phyloP scores from a whole-genome alignment of 2,113 vertebrate species.

The Mustela lutreola region DNA sequence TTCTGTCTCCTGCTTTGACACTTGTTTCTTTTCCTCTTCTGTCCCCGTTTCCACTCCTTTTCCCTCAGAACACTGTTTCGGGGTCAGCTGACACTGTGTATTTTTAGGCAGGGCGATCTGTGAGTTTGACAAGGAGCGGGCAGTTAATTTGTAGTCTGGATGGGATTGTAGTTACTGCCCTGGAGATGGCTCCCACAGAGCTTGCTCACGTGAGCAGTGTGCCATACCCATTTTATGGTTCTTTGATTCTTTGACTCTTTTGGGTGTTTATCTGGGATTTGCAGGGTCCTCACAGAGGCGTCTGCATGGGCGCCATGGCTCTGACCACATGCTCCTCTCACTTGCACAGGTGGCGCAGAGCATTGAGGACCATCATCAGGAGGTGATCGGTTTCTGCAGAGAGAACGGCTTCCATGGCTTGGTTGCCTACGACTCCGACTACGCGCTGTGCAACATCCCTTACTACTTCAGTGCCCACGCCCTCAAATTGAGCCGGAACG shows the following conservation, averaged over 20 bases:
- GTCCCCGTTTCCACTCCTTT: not conserved
- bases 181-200: not conserved
- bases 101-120: slow-evolving; percentile 44
- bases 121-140: not conserved
- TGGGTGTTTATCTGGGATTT: not conserved
- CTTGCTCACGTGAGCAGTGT: not conserved
- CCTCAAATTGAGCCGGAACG: slow-evolving; percentile 98
- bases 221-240: accelerated
- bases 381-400: slow-evolving; percentile 96
- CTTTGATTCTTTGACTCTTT: not conserved
- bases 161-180: not conserved
- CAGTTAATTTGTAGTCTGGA: slow-evolving; percentile 21
- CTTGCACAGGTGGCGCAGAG: slow-evolving; percentile 94
- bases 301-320: not conserved
- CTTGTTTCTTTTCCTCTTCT: not conserved
- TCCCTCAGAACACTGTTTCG: not conserved
- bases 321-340: slow-evolving; percentile 79
- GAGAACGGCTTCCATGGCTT: slow-evolving; percentile 97
- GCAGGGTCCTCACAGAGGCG: not conserved
- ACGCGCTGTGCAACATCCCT: slow-evolving; percentile 97
- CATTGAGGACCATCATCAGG: slow-evolving; percentile 98
- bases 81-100: not conserved
- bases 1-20: not conserved
- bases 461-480: slow-evolving; percentile 98
- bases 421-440: slow-evolving; percentile 97